Evolutionary conservation across 2,797 vertebrate species (phyloP).

Genomic region (Alca torda): DNA sequence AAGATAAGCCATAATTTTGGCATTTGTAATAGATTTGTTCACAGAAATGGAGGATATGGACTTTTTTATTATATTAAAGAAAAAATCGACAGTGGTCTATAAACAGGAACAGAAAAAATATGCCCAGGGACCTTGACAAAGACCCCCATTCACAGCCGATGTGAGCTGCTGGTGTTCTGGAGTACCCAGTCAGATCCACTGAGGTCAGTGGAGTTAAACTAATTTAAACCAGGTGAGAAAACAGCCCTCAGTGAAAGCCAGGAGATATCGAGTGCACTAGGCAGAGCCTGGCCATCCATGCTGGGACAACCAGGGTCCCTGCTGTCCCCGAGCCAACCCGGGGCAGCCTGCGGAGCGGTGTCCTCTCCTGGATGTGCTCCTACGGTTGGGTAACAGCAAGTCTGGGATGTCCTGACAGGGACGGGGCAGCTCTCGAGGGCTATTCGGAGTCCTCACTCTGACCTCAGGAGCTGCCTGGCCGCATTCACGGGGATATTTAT

Average conservation of each 20-base stretch:
- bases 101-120: neutral
- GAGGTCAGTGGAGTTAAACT: neutral
- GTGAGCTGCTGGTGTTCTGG: neutral
- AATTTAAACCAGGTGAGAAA: neutral
- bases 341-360: neutral
- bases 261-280: neutral
- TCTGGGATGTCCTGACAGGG: neutral
- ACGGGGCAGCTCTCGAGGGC: neutral
- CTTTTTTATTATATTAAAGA: neutral
- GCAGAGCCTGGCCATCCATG: neutral
- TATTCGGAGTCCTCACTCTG: neutral
- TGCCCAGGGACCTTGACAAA: neutral
- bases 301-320: neutral
- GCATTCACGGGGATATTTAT: neutral
- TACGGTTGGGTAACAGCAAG: neutral
- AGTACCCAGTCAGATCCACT: neutral
- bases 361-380: neutral
- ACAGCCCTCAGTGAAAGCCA: neutral
- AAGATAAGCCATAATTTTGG: neutral
- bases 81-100: neutral
- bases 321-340: fast-evolving
- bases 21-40: neutral
- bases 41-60: neutral
- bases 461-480: neutral
- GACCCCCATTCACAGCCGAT: neutral